Evolutionary conservation across 1,140 invertebrate species (phyloP).

Genomic region (Leptoteleia sp.): DNA sequence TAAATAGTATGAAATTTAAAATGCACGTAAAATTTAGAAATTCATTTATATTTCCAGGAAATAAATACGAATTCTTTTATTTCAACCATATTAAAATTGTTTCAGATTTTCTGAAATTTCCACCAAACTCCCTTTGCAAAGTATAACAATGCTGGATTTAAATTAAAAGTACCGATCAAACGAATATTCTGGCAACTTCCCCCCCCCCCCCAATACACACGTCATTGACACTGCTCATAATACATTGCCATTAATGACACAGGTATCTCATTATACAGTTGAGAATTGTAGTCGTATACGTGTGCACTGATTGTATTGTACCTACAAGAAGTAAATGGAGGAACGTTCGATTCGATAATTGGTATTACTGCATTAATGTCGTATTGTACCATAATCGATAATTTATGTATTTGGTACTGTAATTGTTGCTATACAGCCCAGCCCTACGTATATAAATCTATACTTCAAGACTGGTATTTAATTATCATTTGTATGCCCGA

Average conservation of each 20-base stretch:
- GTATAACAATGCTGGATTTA: too few relatives aligned
- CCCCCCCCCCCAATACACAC: too few relatives aligned
- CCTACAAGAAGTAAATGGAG: slow-evolving; percentile 62
- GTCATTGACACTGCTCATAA: slow-evolving; percentile 23
- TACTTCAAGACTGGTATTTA: slow-evolving; percentile 54
- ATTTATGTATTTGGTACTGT: slow-evolving; percentile 61
- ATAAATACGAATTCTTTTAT: too few relatives aligned
- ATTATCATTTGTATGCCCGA: slow-evolving; percentile 42
- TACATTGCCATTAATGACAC: slow-evolving; percentile 43
- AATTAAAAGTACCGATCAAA: too few relatives aligned
- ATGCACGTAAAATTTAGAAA: too few relatives aligned
- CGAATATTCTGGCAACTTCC: too few relatives aligned
- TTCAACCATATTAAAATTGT: too few relatives aligned
- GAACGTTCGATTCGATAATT: slow-evolving; percentile 65
- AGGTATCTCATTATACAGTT: slow-evolving; percentile 51
- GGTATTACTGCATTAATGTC: slow-evolving; percentile 65
- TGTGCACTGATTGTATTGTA: slow-evolving; percentile 53
- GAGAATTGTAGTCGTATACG: slow-evolving; percentile 49
- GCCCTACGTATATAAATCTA: slow-evolving; percentile 39
- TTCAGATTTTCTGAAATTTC: too few relatives aligned
- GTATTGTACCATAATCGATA: slow-evolving; percentile 59
- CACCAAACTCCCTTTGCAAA: too few relatives aligned
- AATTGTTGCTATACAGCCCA: slow-evolving; percentile 60
- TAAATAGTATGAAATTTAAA: too few relatives aligned
- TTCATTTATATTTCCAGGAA: too few relatives aligned